These are phyloP conservation scores for Zosterops borbonicus DNA, from an alignment of 2,113 vertebrate species.

Conservation along the genomic window DNA sequence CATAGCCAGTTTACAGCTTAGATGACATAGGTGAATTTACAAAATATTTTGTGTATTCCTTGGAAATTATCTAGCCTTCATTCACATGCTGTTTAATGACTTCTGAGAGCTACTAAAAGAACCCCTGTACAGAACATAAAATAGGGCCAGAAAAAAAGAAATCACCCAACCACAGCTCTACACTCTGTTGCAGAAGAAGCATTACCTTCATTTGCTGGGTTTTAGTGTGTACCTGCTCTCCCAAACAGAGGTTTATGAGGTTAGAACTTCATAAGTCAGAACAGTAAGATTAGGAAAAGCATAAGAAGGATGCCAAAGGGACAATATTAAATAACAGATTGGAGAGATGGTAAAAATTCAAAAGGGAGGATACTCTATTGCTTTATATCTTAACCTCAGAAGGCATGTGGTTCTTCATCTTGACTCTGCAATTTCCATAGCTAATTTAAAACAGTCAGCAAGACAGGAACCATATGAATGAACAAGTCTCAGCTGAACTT, in stretches of 20 bases:
- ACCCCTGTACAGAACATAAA: fast-evolving
- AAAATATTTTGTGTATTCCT: background rate
- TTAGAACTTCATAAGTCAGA: background rate
- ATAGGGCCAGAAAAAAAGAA: background rate
- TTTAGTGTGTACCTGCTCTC: background rate
- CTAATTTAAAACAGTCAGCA: background rate
- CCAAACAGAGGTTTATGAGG: background rate
- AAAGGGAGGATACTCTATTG: background rate
- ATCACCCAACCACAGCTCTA: background rate
- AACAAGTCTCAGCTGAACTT: background rate
- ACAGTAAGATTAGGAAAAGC: background rate
- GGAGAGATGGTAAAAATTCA: background rate
- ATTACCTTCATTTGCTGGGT: background rate
- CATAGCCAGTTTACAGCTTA: background rate
- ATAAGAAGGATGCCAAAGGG: background rate
- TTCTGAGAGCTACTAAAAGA: background rate
- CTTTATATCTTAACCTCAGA: background rate
- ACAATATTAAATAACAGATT: background rate
- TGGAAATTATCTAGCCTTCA: background rate
- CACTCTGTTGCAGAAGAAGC: background rate
- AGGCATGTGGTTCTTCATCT: background rate
- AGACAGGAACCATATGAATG: background rate
- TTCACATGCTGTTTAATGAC: background rate
- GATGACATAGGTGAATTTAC: background rate
- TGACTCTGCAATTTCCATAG: background rate